Evolutionary conservation across 2,113 vertebrate genomes (phyloP).

Genomic region (Campylomormyrus tamandua): DNA sequence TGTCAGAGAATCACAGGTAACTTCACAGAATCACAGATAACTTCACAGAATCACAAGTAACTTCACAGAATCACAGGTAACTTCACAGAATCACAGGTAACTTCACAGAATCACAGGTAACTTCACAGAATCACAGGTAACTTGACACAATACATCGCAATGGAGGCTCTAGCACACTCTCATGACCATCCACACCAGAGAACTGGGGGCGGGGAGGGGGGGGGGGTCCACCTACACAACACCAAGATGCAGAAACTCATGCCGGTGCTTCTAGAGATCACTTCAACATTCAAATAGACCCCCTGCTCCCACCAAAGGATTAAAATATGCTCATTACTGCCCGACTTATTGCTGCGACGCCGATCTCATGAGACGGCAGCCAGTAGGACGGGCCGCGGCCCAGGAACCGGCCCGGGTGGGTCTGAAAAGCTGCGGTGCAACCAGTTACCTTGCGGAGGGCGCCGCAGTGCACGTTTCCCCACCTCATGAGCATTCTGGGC

Average conservation of each 20-base stretch:
- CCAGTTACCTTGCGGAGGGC: constrained; percentile 22
- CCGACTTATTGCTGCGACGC: background rate
- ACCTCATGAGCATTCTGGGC: constrained; percentile 83
- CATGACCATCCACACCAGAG: background rate
- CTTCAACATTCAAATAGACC: background rate
- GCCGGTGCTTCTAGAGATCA: background rate
- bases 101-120: background rate
- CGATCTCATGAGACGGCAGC: constrained; percentile 30
- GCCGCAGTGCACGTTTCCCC: constrained; percentile 52
- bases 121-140: background rate
- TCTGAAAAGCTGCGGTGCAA: constrained; percentile 32
- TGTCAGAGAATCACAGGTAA: background rate
- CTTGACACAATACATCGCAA: background rate
- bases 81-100: too few relatives aligned
- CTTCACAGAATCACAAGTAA: too few relatives aligned
- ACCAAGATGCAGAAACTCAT: background rate
- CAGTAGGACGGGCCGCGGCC: constrained; percentile 50
- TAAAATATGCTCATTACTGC: background rate
- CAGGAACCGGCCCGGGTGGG: constrained; percentile 34
- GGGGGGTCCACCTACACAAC: background rate
- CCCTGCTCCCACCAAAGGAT: background rate
- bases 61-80: background rate
- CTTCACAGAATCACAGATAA: too few relatives aligned
- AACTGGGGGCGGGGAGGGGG: background rate
- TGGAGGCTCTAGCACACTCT: background rate